Conservation (phyloP, 2,797 vertebrate species). For the Danio choprae region DNA sequence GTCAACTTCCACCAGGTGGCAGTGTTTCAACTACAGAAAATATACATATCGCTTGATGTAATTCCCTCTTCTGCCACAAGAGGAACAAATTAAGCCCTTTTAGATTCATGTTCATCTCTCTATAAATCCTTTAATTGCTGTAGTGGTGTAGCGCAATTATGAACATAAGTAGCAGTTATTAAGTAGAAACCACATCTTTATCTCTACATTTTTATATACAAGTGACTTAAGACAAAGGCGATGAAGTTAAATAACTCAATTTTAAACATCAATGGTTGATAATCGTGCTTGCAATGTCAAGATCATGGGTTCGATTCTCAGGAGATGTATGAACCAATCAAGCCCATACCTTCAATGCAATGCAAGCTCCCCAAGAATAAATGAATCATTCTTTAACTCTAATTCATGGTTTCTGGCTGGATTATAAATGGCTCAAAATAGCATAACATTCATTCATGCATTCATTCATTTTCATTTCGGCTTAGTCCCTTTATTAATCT, state of each 20-base stretch:
- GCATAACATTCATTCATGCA: no score
- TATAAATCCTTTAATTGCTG: neutral
- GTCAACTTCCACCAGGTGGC: constrained; percentile 29
- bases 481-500: no score
- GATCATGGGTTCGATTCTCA: neutral
- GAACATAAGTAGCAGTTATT: neutral
- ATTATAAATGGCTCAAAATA: neutral
- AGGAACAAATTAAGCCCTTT: constrained; percentile 11
- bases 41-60: neutral
- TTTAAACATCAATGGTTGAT: neutral
- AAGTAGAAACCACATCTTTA: neutral
- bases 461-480: no score
- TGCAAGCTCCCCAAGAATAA: neutral
- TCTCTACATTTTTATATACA: neutral
- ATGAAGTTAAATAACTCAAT: neutral
- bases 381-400: neutral
- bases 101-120: neutral
- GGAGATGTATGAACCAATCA: neutral
- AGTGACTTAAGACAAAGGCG: neutral
- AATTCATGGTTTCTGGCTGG: neutral
- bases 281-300: neutral
- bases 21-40: neutral
- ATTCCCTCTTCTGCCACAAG: constrained; percentile 27
- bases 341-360: neutral
- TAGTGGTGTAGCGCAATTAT: neutral